Evolutionary conservation across 2,888 invertebrate genomes (phyloP), one percentile per base, ranked within the genome.

Genomic region (Selenia dentaria): DNA sequence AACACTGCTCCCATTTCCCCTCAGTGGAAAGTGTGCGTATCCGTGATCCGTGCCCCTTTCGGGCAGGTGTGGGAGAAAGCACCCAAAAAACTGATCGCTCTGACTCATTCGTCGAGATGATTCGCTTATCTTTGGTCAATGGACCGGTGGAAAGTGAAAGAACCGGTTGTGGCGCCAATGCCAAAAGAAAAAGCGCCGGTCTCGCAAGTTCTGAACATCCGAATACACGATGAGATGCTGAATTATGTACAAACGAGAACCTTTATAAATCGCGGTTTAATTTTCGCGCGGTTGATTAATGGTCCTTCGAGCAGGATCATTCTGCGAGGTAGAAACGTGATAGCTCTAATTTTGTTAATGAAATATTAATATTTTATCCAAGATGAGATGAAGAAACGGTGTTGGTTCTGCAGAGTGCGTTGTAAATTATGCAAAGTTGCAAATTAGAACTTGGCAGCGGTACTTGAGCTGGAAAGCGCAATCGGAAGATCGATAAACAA

Each of bases 11-110:
- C 82, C 87, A 84, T 84, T 87, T 83, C 79, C 83, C 78, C 44
- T 22, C 72, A 75, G 82, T 88, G 85, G 88, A 88, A 88, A 88
- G 88, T 87, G 81, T 77, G 79, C 76, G 79, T 70, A 88, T 88
- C 88, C 88, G 88, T 79, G 83, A 84, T 80, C 76, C 80, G 83
- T 82, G 82, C 83, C 78, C 79, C 79, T 82, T 83, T 79, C 78
- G 78, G 79, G 72, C 87, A 88, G 85, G 87, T 85, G 86, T 83
- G 83, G 83, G 87, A 85, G 88, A 88, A 88, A 88, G 88, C 87
- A 88, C 80, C 83, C 69, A 81, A 87, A 85, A 81, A 83, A 80
- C 70, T 71, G 69, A 80, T 73, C 68, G 69, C 70, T 84, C 74
- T 82, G 87, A 87, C 71, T 87, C 87, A 88, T 76, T 76, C 77